Evolutionary conservation across 1,140 invertebrate genomes (phyloP).

Genomic region (Diachasma alloeum): DNA sequence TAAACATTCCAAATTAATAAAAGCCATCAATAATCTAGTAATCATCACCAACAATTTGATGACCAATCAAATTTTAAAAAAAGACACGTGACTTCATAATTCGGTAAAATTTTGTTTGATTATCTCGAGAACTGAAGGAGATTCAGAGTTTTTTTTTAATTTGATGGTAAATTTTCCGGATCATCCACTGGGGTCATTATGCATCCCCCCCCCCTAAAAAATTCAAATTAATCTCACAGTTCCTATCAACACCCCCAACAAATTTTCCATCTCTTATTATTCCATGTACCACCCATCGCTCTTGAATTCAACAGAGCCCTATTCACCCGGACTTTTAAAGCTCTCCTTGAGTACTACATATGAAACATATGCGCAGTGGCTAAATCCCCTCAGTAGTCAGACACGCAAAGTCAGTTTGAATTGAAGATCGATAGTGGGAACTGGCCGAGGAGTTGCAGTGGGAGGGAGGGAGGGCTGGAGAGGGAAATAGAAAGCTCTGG

Average conservation of each 20-base stretch:
- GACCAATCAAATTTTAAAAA: too few relatives aligned
- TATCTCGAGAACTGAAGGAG: too few relatives aligned
- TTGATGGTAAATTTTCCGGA: too few relatives aligned
- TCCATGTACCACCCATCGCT: not conserved
- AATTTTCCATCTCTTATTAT: not conserved
- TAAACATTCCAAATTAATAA: too few relatives aligned
- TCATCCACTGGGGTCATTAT: too few relatives aligned
- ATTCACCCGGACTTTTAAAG: not conserved
- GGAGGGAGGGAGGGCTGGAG: not conserved
- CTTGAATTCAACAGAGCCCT: not conserved
- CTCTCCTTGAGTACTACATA: not conserved
- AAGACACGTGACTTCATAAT: too few relatives aligned
- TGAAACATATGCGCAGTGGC: conserved; percentile 9
- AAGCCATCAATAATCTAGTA: too few relatives aligned
- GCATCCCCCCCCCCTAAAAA: too few relatives aligned
- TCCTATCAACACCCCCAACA: not conserved
- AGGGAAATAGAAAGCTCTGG: not conserved
- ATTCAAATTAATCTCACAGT: not conserved
- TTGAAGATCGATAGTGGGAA: conserved; percentile 27
- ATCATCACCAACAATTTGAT: too few relatives aligned
- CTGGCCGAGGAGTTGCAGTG: not conserved
- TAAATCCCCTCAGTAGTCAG: conserved; percentile 20
- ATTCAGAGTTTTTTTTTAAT: too few relatives aligned
- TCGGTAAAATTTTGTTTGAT: too few relatives aligned
- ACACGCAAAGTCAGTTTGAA: conserved; percentile 21